Base-by-base conservation (phyloP, 1,140 invertebrate species). In the Sycophila sp. region DNA sequence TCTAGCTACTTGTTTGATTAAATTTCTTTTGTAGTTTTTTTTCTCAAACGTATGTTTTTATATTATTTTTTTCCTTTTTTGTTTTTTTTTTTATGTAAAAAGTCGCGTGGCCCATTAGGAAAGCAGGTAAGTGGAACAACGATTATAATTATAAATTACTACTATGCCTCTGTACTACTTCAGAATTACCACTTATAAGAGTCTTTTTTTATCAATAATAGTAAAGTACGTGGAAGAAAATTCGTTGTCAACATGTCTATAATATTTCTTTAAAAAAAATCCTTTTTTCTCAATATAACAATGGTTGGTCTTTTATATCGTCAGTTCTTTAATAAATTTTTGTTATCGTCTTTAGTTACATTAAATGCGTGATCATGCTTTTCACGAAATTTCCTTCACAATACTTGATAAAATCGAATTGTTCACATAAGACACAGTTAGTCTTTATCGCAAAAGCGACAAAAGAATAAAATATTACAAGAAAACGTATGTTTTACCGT, bases 91-190 rank as follows among this genome's bases (percentile, higher is more conserved):
- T 70, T 70, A 49, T 64, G 51, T 58, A 71, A 71, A 71, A 71
- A 71, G 60, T 64, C 56, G 62, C 36, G 51, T 71, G 49, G 56
- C 53, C 62, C 62, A 59, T 71, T 66, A 47, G 30, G 53, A 71
- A 71, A 71, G 62, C 62, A 71, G 60, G 60, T 71, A 65, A 71
- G 62, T 64, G 32, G 62, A 71, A 66, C 69, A 71, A 59, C 30
- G 40, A 51, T 66, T 65, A 60, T 15, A 36, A 24, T 64, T 64
- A 70, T 64, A 64, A 64, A 65, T 58, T 71, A 71, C 62, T 71
- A 59, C 17, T 56, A 69, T 34, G 34, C 32, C 24, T 36, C 40
- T 47, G 13, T 69, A 55, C 19, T 53, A 24, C 28, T 32, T 40
- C 24, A 51, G 34, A 60, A 53, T 42, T 36, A 62, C 62, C 32